Base-by-base conservation (phyloP, 2,797 vertebrate species). In the Channa striata region DNA sequence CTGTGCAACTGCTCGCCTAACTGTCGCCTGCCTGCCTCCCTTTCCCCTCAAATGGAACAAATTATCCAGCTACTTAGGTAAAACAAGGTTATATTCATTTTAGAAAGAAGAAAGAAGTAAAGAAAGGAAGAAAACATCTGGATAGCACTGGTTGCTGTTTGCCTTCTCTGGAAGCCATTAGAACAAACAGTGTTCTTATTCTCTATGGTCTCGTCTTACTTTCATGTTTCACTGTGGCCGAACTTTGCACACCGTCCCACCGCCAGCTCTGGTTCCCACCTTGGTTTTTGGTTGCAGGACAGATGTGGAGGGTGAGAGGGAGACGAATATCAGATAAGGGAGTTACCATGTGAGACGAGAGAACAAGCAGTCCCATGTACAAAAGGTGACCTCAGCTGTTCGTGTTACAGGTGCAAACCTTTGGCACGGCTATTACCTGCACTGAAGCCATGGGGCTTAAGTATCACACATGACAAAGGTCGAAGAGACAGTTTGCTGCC, bases 101-200 rank as follows among this genome's bases (percentile, higher is more conserved):
- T 59, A 49, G 48, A 65, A 23, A 69, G 70, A 51, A 78, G 80
- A 86, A 75, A 82, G 40, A 42, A 17, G 40, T 42, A 42, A 42
- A 42, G 83, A 74, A 59, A 68, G 74, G 64, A 74, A 83, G 84
- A 80, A 80, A 74, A 84, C 87, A 90, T 89, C 86, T 89, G 87
- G 83, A 72, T 46, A 21, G 57, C 30, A 1, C 64, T 68, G 37
- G 54, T 73, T 86, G 67, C 68, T 88, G 86, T 91, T 91, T 88
- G 85, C 71, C 84, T 87, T 82, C 74, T 87, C 88, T 93, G 91
- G 89, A 90, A 91, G 82, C 84, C 71, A 92, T 91, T 89, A 90
- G 64, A 74, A 84, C 82, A 83, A 87, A 89, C 79, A 59, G 58
- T 47, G 77, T 74, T 80, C 52, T 62, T 63, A 44, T 25, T 78